Base-by-base conservation (phyloP, 1,140 invertebrate species). In the Lethrus apterus region DNA sequence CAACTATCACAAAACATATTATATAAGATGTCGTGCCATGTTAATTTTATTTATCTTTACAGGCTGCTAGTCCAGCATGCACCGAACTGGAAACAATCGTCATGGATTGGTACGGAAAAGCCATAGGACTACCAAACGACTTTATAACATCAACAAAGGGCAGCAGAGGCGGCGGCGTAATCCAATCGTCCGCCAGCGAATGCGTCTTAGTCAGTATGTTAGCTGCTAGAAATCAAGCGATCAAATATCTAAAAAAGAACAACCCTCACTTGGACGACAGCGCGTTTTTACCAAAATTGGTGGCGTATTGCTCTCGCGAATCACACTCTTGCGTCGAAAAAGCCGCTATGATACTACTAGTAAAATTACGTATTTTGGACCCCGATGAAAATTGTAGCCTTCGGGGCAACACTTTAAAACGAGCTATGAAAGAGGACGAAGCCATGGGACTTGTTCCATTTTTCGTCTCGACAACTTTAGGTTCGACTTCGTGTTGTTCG, bases 241-340 rank as follows among this genome's bases (percentile, higher is more conserved):
- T 97, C 29, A 78, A 79, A 53, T 73, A 80, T 48, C 65, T 93
- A 5, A 86, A 86, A 57, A 68, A 73, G 36, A 63, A 19, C 48
- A 70, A 76, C 13, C 78, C 81, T 2, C 79, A 88, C 13, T 67
- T 84, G 7, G 83, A 89, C 52, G 86, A 91, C 55, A 92, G 94
- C 64, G 84, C 86, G 1, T 80, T 93, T 50, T 68, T 94, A 17
- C 86, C 90, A 9, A 76, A 88, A 49, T 76, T 98, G 1, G 91
- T 98, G 17, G 91, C 84, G 33, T 98, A 98, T 64, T 96, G 93
- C 59, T 97, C 93, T 0, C 92, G 96, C 64, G 86, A 89, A 73
- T 90, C 93, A 1, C 93, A 98, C 68, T 96, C 92, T 0, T 95
- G 92, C 14, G 92, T 98, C 2, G 93, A 97, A 70, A 98, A 98